Conservation (phyloP, 2,888 invertebrate species). For the Bellardia bayeri region DNA sequence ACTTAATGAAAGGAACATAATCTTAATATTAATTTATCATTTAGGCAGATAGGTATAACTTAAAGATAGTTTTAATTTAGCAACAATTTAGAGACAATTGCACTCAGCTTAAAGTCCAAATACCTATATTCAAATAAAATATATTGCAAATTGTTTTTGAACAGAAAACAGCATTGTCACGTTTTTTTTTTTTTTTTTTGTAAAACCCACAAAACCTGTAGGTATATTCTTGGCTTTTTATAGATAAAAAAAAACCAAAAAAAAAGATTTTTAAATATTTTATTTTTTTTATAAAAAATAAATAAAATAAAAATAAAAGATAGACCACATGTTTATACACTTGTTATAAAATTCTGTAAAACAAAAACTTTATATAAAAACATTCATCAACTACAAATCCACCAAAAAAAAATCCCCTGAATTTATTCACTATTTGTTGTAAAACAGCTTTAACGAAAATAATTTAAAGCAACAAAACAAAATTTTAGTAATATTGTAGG, state of each 20-base stretch:
- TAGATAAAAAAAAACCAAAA: not conserved
- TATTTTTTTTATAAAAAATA: not conserved
- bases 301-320: not conserved
- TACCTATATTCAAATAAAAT: not conserved
- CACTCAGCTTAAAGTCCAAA: not conserved
- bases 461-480: slow-evolving; percentile 39
- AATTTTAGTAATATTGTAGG: slow-evolving; percentile 8
- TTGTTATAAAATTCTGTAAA: slow-evolving; percentile 5
- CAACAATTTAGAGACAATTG: not conserved
- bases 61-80: not conserved
- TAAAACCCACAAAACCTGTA: not conserved
- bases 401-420: slow-evolving; percentile 13
- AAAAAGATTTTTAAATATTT: not conserved
- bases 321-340: not conserved
- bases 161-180: not conserved
- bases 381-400: not conserved
- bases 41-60: too few relatives aligned
- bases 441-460: slow-evolving; percentile 10
- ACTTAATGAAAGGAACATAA: too few relatives aligned
- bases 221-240: not conserved
- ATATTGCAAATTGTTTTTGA: too few relatives aligned
- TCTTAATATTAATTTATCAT: too few relatives aligned
- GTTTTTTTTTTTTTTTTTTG: too few relatives aligned
- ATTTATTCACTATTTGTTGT: not conserved
- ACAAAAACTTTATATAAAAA: not conserved